A percentile compares a stretch with the other conserved stretches of the same genome.
These are phyloP conservation scores for Saguinus midas DNA, from an alignment of 2,113 vertebrate species.

Conservation along the genomic window DNA sequence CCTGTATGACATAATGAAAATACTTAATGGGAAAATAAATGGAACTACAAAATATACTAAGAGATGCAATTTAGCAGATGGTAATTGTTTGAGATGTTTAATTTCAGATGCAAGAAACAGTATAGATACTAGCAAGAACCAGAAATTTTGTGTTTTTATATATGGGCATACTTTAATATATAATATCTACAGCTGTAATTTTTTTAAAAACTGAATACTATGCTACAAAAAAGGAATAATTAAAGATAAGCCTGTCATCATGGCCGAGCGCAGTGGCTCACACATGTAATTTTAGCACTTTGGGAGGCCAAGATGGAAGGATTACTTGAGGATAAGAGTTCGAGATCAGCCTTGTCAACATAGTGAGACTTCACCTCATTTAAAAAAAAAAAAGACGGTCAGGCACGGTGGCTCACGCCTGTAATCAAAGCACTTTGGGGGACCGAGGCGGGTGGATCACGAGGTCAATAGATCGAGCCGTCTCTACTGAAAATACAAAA, in stretches of 20 bases:
- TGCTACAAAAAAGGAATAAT: background rate
- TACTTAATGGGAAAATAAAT: slow-evolving; percentile 44
- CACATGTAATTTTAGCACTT: no score
- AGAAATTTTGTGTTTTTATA: background rate
- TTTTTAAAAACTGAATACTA: background rate
- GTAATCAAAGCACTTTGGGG: no score
- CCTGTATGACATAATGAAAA: slow-evolving; percentile 48
- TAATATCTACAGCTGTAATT: background rate
- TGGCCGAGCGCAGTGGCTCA: no score
- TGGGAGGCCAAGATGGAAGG: no score
- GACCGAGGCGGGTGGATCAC: no score
- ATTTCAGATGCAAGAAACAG: background rate
- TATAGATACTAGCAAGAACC: slow-evolving; percentile 13
- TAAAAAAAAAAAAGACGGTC: no score
- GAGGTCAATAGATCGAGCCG: no score
- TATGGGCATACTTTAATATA: background rate
- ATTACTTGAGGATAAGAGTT: no score
- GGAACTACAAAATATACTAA: slow-evolving; percentile 31
- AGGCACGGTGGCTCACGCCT: no score
- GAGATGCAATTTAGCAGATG: background rate
- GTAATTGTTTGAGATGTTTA: slow-evolving; percentile 11
- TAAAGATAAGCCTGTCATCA: background rate
- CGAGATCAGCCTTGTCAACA: no score
- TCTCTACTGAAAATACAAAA: no score
- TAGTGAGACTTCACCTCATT: no score